These are phyloP conservation scores for Xerus inauris DNA, from an alignment of 2,113 vertebrate species.

Conservation along the genomic window DNA sequence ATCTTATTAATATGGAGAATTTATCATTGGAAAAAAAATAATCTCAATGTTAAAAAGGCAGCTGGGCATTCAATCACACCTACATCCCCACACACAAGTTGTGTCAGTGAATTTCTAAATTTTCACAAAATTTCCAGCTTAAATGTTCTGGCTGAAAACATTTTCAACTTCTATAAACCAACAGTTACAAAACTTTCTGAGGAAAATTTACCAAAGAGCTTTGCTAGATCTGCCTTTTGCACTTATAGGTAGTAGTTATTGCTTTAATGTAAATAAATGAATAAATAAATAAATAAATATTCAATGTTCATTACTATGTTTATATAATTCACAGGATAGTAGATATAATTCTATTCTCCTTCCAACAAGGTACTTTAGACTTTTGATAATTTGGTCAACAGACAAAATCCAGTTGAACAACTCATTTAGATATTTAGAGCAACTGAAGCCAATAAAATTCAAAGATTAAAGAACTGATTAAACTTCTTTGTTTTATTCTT, in stretches of 20 bases:
- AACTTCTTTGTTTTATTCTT: too few species aligned
- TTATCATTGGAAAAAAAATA: slow-evolving; percentile 1
- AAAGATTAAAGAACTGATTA: too few species aligned
- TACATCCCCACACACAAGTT: not conserved
- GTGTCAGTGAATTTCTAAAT: slow-evolving; percentile 2
- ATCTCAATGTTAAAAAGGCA: not conserved
- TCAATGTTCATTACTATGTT: not conserved
- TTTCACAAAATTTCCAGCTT: not conserved
- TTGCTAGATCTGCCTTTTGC: not conserved
- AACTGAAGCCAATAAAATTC: not conserved
- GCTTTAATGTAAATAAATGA: not conserved
- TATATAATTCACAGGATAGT: not conserved
- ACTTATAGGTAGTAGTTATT: not conserved
- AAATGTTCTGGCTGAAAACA: not conserved
- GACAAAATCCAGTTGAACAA: not conserved
- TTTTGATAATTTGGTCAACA: not conserved
- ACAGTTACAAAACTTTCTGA: not conserved
- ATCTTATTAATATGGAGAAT: not conserved
- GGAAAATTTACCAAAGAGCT: not conserved
- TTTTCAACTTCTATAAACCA: not conserved
- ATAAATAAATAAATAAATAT: not conserved
- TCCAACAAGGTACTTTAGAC: not conserved
- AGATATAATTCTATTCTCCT: not conserved
- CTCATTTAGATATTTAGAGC: not conserved
- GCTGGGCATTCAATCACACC: not conserved